phyloP scores from a whole-genome alignment of 2,888 invertebrate genomes.

The Netelia fuscicornis region DNA sequence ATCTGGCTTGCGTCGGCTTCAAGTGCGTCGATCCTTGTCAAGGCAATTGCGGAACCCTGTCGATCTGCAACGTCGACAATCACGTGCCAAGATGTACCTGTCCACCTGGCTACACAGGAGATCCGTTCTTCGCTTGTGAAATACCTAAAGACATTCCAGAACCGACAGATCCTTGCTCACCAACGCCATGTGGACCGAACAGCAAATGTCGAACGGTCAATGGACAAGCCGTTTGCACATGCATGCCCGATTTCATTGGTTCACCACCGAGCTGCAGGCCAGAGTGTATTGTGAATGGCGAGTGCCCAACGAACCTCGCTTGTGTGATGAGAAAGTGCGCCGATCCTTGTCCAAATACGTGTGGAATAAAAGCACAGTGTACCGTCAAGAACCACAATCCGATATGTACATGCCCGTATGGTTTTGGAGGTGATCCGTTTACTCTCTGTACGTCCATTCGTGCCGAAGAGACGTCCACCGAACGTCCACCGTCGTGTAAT shows the following conservation, averaged over 20 bases:
- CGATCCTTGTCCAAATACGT: constrained; percentile 95
- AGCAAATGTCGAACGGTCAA: constrained; percentile 93
- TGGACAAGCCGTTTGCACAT: constrained; percentile 93
- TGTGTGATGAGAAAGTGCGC: constrained; percentile 94
- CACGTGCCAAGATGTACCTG: constrained; percentile 93
- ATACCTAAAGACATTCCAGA: constrained; percentile 63
- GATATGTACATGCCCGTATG: constrained; percentile 93
- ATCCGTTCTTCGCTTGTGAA: constrained; percentile 89
- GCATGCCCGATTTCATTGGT: constrained; percentile 91
- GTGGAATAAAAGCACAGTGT: constrained; percentile 94
- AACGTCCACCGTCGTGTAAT: constrained; percentile 90
- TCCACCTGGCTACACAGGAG: constrained; percentile 91
- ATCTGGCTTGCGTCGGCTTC: constrained; percentile 91
- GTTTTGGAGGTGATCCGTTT: constrained; percentile 95
- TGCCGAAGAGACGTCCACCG: constrained; percentile 86
- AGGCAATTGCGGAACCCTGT: constrained; percentile 92
- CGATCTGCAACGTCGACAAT: constrained; percentile 91
- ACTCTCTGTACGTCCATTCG: constrained; percentile 90
- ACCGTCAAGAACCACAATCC: constrained; percentile 94
- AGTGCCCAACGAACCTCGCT: constrained; percentile 92
- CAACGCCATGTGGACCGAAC: constrained; percentile 95
- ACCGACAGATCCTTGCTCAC: constrained; percentile 90
- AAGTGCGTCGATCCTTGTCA: constrained; percentile 95
- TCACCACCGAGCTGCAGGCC: constrained; percentile 93
- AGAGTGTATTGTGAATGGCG: constrained; percentile 94